Conservation (phyloP, 35 echinoderm and acorn worm species). For the Stichopus chloronotus region DNA sequence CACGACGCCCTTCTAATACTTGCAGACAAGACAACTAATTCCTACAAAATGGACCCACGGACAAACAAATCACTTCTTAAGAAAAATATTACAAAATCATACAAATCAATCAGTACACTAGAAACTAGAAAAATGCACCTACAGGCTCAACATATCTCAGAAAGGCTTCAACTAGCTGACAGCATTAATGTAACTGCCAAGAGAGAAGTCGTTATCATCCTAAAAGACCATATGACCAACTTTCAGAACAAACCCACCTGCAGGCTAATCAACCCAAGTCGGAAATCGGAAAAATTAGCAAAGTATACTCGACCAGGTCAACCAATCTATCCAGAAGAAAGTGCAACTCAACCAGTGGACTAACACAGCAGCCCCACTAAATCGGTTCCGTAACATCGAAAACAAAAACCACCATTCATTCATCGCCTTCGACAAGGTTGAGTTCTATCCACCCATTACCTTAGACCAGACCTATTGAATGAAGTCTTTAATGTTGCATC, state of each 20-base stretch:
- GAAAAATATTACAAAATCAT: constrained; percentile 14
- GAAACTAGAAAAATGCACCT: not conserved
- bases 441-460: constrained; percentile 63
- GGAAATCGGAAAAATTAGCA: constrained; percentile 62
- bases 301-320: constrained; percentile 52
- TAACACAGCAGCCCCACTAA: too few relatives aligned
- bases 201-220: constrained; percentile 26
- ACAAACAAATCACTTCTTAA: not conserved
- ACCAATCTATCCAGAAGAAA: constrained; percentile 13
- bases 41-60: not conserved
- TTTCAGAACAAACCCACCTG: constrained; percentile 56
- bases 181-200: constrained; percentile 43
- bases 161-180: constrained; percentile 27
- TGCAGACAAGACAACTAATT: constrained; percentile 33
- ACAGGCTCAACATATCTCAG: constrained; percentile 25
- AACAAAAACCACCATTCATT: not conserved
- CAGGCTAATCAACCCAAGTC: constrained; percentile 68
- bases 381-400: not conserved
- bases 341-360: constrained; percentile 7
- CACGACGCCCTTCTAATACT: not conserved
- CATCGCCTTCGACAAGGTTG: constrained; percentile 48
- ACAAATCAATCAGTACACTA: not conserved
- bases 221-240: constrained; percentile 42
- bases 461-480: not conserved
- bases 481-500: not conserved